These are phyloP conservation scores for Chrysochloris asiatica DNA, from an alignment of 2,113 vertebrate species.

Conservation along the genomic window DNA sequence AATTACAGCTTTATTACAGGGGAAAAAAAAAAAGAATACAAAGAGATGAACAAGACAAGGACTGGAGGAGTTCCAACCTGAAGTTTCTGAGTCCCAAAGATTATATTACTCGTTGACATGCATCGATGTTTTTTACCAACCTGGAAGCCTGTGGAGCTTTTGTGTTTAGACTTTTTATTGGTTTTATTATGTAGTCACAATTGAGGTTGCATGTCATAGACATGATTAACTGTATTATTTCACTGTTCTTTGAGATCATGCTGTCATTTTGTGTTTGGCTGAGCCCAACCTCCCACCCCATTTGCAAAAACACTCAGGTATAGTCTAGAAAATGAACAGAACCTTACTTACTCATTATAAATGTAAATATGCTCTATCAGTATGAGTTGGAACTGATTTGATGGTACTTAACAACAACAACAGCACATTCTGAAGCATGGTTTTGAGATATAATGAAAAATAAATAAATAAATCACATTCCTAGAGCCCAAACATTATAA, in stretches of 20 bases:
- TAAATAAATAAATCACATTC: background rate
- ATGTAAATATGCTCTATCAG: background rate
- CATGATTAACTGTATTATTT: background rate
- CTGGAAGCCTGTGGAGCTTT: background rate
- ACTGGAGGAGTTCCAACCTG: background rate
- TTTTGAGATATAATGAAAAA: background rate
- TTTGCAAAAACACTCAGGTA: too few species aligned
- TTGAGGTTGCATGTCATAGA: too few species aligned
- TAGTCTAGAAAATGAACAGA: too few species aligned
- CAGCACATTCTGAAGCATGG: background rate
- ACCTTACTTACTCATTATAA: too few species aligned
- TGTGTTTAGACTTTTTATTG: background rate
- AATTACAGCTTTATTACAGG: background rate
- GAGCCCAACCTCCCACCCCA: too few species aligned
- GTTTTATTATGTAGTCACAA: background rate
- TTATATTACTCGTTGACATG: background rate
- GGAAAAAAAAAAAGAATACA: background rate
- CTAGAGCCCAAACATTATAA: background rate
- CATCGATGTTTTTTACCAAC: background rate
- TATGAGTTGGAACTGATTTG: too few species aligned
- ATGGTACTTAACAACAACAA: too few species aligned
- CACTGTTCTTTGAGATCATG: too few species aligned
- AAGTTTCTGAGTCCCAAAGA: background rate
- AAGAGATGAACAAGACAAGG: background rate
- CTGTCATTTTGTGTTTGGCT: too few species aligned